Percentiles rank a stretch among this genome's conserved stretches.
Conservation (phyloP, 2,888 invertebrate species). For the Drosophila cracens region DNA sequence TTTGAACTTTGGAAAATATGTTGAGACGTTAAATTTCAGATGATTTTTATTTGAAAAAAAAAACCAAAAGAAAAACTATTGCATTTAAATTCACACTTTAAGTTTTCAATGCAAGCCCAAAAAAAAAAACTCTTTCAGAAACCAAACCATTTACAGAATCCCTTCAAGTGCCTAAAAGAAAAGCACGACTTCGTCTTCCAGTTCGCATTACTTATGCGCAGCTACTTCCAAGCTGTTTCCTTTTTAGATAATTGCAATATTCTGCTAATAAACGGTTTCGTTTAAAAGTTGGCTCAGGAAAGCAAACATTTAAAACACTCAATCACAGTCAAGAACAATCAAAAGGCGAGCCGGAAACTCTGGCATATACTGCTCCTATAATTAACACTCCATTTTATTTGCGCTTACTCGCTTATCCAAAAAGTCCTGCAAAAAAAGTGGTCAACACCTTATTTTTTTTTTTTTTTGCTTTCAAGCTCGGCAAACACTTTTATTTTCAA, state of each 20-base stretch:
- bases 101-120: not conserved
- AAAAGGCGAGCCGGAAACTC: not conserved
- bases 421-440: not conserved
- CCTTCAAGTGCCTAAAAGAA: not conserved
- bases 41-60: too few species aligned
- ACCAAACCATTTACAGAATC: not conserved
- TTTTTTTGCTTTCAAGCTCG: not conserved
- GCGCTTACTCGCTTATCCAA: not conserved
- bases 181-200: not conserved
- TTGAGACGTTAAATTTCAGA: not conserved
- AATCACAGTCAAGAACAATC: not conserved
- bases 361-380: not conserved
- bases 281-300: not conserved
- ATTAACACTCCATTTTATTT: not conserved
- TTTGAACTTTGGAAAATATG: not conserved
- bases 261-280: not conserved
- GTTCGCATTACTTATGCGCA: not conserved
- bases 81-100: not conserved
- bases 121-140: not conserved
- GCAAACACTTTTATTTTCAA: not conserved
- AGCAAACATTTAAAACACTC: not conserved
- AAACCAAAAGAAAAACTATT: not conserved
- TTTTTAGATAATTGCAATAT: not conserved
- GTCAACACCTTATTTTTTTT: not conserved
- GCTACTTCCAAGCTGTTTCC: not conserved